Conservation (phyloP, 2,113 vertebrate genomes). For the Sebastes fasciatus region DNA sequence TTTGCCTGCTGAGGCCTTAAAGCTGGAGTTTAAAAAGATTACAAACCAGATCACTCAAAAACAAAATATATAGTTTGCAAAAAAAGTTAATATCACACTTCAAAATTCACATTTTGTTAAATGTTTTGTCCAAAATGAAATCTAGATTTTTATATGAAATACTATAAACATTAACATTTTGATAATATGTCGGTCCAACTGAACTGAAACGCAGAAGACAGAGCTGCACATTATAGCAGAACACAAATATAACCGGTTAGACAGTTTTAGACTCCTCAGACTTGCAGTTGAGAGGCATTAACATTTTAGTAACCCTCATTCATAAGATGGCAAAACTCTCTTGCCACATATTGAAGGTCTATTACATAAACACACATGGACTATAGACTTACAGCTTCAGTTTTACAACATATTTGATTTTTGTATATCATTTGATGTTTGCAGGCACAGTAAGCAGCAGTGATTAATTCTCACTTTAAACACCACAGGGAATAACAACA, state of each 20-base stretch:
- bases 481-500: background rate
- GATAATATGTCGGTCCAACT: background rate
- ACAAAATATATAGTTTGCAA: background rate
- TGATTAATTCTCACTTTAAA: slow-evolving; percentile 13
- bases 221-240: slow-evolving; percentile 4
- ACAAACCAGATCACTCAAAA: slow-evolving; percentile 22
- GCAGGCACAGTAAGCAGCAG: slow-evolving; percentile 54
- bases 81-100: slow-evolving; percentile 18
- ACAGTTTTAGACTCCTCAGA: background rate
- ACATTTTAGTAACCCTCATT: slow-evolving; percentile 4
- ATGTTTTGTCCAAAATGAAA: slow-evolving; percentile 15
- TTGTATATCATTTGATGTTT: slow-evolving; percentile 38
- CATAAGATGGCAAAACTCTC: background rate
- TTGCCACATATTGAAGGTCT: background rate
- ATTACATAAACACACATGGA: background rate
- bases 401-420: background rate
- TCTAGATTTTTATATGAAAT: slow-evolving; percentile 5
- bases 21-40: slow-evolving; percentile 4
- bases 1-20: slow-evolving; percentile 2
- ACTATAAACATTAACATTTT: background rate
- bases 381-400: background rate
- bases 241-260: background rate
- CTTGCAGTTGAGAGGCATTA: background rate
- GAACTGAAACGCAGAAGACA: background rate
- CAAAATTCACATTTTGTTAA: slow-evolving; percentile 30